Conservation (phyloP, 2,113 vertebrate species). For the Morone chrysops region DNA sequence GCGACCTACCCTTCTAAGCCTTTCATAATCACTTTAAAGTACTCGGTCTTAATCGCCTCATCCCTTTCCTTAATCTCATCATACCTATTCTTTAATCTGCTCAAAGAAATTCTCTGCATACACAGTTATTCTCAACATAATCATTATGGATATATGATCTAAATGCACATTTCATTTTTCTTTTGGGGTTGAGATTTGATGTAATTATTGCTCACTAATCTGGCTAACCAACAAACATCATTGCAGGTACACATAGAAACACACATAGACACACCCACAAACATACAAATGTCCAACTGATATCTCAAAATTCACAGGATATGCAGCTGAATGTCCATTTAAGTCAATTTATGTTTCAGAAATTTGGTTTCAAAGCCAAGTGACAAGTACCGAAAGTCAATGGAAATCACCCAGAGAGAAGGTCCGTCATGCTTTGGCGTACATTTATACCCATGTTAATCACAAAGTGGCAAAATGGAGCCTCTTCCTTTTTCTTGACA, state of each 20-base stretch:
- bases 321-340: slow-evolving; percentile 34
- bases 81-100: slow-evolving; percentile 84
- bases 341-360: slow-evolving; percentile 25
- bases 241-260: slow-evolving; percentile 16
- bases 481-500: slow-evolving; percentile 49
- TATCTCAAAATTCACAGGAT: slow-evolving; percentile 5
- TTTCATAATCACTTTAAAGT: slow-evolving; percentile 86
- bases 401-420: slow-evolving; percentile 40
- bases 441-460: slow-evolving; percentile 57
- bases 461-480: slow-evolving; percentile 61
- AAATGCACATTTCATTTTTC: slow-evolving; percentile 68
- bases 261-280: neutral
- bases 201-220: slow-evolving; percentile 71
- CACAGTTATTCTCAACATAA: slow-evolving; percentile 69
- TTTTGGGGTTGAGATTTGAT: slow-evolving; percentile 56
- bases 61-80: slow-evolving; percentile 83
- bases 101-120: slow-evolving; percentile 73
- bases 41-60: slow-evolving; percentile 83
- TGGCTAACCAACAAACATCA: slow-evolving; percentile 66
- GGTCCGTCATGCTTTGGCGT: slow-evolving; percentile 30
- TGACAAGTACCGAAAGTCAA: slow-evolving; percentile 27
- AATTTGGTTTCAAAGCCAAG: slow-evolving; percentile 9
- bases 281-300: slow-evolving; percentile 1
- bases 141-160: slow-evolving; percentile 65
- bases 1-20: slow-evolving; percentile 76